Evolutionary conservation across 2,888 invertebrate species (phyloP).

Genomic region (Idaea aversata): DNA sequence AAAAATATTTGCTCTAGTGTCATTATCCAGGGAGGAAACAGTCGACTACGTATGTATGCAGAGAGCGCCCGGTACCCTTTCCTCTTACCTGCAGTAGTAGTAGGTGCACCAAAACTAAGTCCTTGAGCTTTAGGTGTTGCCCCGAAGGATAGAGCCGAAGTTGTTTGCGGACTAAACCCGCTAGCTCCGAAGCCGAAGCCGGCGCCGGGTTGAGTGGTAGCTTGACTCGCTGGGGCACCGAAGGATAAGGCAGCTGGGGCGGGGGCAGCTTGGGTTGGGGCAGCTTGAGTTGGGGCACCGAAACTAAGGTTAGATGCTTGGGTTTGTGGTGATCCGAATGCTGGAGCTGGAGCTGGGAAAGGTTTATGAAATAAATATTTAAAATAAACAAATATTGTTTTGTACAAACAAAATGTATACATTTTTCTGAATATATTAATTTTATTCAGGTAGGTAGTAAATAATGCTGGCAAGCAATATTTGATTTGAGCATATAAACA

Average conservation of each 20-base stretch:
- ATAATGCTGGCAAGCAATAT: no score
- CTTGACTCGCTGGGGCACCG: conserved; percentile 19
- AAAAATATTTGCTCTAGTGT: no score
- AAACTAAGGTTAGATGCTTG: conserved; percentile 30
- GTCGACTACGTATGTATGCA: no score
- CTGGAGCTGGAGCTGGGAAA: neutral
- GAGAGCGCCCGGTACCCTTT: no score
- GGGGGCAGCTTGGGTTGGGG: conserved; percentile 4
- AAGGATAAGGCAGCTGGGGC: conserved; percentile 25
- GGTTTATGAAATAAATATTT: no score
- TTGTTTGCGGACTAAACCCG: conserved; percentile 19
- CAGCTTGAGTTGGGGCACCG: conserved; percentile 19
- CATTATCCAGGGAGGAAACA: no score
- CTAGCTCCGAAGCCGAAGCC: conserved; percentile 30
- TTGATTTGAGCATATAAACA: no score
- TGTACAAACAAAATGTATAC: no score
- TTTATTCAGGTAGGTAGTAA: no score
- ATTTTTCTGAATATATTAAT: no score
- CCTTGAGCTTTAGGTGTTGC: neutral
- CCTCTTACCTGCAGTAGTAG: conserved; percentile 1
- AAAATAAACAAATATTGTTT: no score
- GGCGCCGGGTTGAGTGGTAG: conserved; percentile 17
- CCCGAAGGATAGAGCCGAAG: conserved; percentile 12
- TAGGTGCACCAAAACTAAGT: conserved; percentile 16
- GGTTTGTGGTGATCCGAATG: conserved; percentile 17